phyloP scores from a whole-genome alignment of 2,113 vertebrate species.

The Meles meles region DNA sequence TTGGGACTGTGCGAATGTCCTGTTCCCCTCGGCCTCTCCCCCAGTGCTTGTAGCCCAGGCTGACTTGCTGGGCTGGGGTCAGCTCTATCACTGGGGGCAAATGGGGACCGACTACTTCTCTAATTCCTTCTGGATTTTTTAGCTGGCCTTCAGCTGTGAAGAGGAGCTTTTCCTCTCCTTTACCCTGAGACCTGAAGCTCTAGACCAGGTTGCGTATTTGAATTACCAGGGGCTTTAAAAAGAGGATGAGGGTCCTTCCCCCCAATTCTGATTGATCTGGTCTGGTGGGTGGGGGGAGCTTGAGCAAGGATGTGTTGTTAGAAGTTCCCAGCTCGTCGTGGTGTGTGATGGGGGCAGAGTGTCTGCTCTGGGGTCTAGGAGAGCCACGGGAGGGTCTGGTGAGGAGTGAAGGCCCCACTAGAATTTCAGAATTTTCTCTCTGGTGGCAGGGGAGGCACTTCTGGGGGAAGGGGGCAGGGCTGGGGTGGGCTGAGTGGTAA shows the following conservation, averaged over 20 bases:
- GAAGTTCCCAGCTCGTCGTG: not conserved
- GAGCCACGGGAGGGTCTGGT: not conserved
- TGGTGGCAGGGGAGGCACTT: not conserved
- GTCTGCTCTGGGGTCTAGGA: not conserved
- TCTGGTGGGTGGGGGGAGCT: not conserved
- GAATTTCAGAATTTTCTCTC: not conserved
- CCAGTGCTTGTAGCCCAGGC: not conserved
- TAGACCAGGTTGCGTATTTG: not conserved
- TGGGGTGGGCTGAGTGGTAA: rapidly evolving
- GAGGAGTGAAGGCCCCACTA: rapidly evolving
- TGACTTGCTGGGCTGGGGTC: not conserved
- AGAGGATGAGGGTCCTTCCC: not conserved
- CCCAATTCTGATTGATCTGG: not conserved
- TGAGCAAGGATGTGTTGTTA: not conserved
- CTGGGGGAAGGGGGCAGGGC: too few species aligned
- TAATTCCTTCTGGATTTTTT: not conserved
- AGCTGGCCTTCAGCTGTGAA: not conserved
- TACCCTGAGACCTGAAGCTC: not conserved
- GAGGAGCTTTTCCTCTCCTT: not conserved
- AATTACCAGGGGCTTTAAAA: not conserved
- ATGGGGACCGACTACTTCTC: not conserved
- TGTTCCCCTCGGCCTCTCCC: not conserved
- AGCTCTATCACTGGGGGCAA: not conserved
- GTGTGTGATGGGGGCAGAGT: too few species aligned
- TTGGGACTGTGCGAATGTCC: not conserved